Evolutionary conservation across 1,140 invertebrate species (phyloP).

Genomic region (Tetramorium simillimum): DNA sequence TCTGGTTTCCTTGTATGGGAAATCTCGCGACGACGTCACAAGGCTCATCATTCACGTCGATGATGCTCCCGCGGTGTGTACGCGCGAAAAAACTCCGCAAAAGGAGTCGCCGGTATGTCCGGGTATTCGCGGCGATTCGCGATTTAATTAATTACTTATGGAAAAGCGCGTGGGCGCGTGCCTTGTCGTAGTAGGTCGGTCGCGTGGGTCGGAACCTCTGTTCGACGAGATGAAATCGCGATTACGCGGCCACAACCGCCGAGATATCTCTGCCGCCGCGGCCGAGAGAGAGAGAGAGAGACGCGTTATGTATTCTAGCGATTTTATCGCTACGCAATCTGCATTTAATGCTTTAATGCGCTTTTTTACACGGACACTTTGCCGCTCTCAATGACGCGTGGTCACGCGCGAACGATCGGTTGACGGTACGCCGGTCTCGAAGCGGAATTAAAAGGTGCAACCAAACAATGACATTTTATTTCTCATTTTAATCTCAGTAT

Average conservation of each 20-base stretch:
- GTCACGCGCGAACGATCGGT: neutral
- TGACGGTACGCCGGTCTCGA: neutral
- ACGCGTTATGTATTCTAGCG: neutral
- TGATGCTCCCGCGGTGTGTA: neutral
- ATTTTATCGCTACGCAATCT: conserved; percentile 43
- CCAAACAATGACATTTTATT: neutral
- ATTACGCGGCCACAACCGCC: conserved; percentile 63
- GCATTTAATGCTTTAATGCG: conserved; percentile 55
- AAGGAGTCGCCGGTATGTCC: conserved; percentile 73
- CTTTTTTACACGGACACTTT: neutral
- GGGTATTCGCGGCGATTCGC: conserved; percentile 73
- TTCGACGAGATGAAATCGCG: conserved; percentile 76
- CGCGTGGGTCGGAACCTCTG: conserved; percentile 76
- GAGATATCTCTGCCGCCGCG: neutral
- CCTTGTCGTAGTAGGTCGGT: conserved; percentile 78
- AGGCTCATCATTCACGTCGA: conserved; percentile 15
- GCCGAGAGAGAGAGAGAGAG: neutral
- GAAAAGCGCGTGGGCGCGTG: conserved; percentile 53
- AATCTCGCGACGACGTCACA: neutral
- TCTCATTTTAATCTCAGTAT: neutral
- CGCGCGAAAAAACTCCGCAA: conserved; percentile 66
- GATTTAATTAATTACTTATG: conserved; percentile 80
- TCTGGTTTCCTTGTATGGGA: neutral
- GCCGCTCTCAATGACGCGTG: neutral
- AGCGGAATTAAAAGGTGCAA: neutral